phyloP scores from a whole-genome alignment of 1,140 invertebrate species.

The Coenobita brevimanus region DNA sequence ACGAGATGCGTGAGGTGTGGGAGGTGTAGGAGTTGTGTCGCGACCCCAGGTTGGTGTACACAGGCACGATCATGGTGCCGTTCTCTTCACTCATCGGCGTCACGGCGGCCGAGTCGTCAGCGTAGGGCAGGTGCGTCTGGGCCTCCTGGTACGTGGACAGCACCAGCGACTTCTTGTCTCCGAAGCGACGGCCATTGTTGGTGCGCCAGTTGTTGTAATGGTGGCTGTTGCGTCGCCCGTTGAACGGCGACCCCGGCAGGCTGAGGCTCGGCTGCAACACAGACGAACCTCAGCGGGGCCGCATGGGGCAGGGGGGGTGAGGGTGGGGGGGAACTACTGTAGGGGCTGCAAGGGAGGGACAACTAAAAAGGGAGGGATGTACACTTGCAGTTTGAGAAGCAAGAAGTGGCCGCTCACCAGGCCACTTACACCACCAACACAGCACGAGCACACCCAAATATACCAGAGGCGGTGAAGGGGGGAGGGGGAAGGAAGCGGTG shows the following conservation, averaged over 20 bases:
- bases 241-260: conserved; percentile 96
- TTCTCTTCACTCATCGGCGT: conserved; percentile 99
- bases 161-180: conserved; percentile 93
- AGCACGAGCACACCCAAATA: too few relatives aligned
- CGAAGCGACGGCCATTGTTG: conserved; percentile 79
- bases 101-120: conserved; percentile 97
- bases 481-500: too few relatives aligned
- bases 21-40: conserved; percentile 95
- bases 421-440: too few relatives aligned
- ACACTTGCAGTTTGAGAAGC: too few relatives aligned
- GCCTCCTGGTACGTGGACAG: conserved; percentile 95
- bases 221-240: conserved; percentile 88
- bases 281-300: conserved; percentile 5
- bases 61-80: conserved; percentile 92
- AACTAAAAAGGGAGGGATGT: too few relatives aligned
- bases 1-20: conserved; percentile 91
- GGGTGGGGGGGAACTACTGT: too few relatives aligned
- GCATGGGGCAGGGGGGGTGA: too few relatives aligned
- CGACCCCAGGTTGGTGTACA: conserved; percentile 81
- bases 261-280: conserved; percentile 91
- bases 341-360: too few relatives aligned
- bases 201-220: conserved; percentile 93
- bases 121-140: conserved; percentile 93
- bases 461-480: too few relatives aligned
- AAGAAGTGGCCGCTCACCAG: too few relatives aligned